A percentile compares a stretch with the other conserved stretches of the same genome.
These are phyloP conservation scores for Pharmacophagus antenor DNA, from an alignment of 2,888 invertebrate genomes.

Conservation along the genomic window DNA sequence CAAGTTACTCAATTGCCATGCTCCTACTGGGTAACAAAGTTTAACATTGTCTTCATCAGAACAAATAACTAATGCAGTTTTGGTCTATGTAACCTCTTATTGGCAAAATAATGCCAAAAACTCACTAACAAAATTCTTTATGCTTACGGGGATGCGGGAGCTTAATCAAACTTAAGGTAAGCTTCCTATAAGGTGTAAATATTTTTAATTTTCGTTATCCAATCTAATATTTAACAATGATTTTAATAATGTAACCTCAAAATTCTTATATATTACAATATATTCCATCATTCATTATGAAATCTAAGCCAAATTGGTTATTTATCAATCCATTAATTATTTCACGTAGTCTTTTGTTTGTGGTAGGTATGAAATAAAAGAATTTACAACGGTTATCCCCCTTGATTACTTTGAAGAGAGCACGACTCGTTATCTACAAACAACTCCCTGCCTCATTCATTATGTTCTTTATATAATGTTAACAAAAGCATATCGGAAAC, in stretches of 20 bases:
- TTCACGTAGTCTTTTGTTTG: constrained; percentile 33
- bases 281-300: neutral
- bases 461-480: constrained; percentile 1
- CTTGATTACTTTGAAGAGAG: constrained; percentile 7
- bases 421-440: neutral
- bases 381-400: constrained; percentile 10
- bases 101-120: too few relatives aligned
- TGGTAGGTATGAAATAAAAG: neutral
- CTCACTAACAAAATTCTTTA: too few relatives aligned
- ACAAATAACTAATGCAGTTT: too few relatives aligned
- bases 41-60: too few relatives aligned
- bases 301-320: neutral
- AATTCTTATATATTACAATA: neutral
- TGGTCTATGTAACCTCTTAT: too few relatives aligned
- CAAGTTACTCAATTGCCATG: neutral
- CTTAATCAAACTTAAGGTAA: too few relatives aligned
- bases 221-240: neutral
- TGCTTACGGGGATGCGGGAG: too few relatives aligned
- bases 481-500: neutral
- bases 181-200: too few relatives aligned
- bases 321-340: neutral
- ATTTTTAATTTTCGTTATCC: neutral
- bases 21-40: neutral
- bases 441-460: neutral
- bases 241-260: neutral